These are phyloP conservation scores for Centropus unirufus DNA, from an alignment of 2,113 vertebrate species.

Conservation along the genomic window DNA sequence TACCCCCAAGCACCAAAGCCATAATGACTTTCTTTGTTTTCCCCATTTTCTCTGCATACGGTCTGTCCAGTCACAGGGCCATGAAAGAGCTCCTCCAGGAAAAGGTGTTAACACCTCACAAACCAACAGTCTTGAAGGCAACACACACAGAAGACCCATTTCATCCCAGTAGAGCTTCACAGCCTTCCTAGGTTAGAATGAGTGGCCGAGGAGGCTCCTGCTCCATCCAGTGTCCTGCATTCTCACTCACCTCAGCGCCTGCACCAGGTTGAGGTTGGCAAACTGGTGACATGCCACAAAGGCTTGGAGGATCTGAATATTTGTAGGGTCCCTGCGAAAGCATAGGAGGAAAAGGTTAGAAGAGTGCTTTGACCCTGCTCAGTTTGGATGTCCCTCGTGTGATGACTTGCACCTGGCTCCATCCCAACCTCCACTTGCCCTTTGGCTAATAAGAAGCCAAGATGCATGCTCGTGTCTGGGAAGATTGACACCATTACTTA, in stretches of 20 bases:
- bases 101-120: background rate
- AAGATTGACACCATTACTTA: background rate
- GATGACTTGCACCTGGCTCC: background rate
- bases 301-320: slow-evolving; percentile 90
- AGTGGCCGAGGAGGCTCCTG: background rate
- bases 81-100: background rate
- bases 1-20: background rate
- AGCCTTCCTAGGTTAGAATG: background rate
- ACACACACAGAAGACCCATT: background rate
- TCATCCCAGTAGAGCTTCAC: background rate
- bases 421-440: background rate
- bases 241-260: slow-evolving; percentile 88
- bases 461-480: background rate
- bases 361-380: background rate
- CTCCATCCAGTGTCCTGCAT: fast-evolving
- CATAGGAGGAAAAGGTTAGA: background rate
- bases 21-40: background rate
- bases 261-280: slow-evolving; percentile 91
- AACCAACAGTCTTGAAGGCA: background rate
- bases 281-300: slow-evolving; percentile 95
- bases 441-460: background rate
- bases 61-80: background rate
- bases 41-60: background rate
- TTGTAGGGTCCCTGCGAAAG: slow-evolving; percentile 82
- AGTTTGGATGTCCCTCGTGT: background rate